A percentile compares a stretch with the other conserved stretches of the same genome.
Evolutionary conservation across 2,797 vertebrate genomes (phyloP).

Genomic region (Coregonus ussuriensis): DNA sequence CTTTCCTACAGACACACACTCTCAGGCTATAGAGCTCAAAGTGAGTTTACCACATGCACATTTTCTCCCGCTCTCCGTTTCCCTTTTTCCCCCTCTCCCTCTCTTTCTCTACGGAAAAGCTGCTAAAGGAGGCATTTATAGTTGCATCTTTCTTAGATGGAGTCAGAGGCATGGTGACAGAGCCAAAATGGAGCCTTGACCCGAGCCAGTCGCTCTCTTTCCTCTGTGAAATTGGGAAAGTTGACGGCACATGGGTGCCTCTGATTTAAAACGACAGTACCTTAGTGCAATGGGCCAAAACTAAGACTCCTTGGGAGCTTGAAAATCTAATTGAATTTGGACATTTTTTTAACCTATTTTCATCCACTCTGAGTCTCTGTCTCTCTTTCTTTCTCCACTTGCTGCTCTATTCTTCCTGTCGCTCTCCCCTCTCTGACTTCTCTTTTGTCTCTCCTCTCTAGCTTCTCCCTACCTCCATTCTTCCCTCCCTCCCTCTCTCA

Average conservation of each 20-base stretch:
- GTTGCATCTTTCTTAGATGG: neutral
- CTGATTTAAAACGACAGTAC: constrained; percentile 21
- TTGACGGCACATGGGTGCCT: constrained; percentile 10
- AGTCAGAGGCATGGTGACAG: neutral
- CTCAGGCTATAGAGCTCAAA: neutral
- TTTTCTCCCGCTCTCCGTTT: too few relatives aligned
- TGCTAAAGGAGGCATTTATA: neutral
- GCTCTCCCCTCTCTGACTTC: neutral
- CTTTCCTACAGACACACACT: neutral
- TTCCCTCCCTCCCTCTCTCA: constrained; percentile 9
- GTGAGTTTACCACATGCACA: neutral
- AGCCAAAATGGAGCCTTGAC: neutral
- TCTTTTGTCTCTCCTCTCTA: constrained; percentile 4
- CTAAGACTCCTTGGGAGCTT: constrained; percentile 2
- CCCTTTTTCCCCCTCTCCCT: neutral
- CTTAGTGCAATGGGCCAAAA: constrained; percentile 19
- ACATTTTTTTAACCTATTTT: neutral
- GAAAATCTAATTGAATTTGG: constrained; percentile 6
- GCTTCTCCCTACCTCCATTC: constrained; percentile 17
- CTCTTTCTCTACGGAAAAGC: neutral
- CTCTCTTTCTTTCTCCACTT: constrained; percentile 10
- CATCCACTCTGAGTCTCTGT: neutral
- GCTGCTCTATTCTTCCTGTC: constrained; percentile 15
- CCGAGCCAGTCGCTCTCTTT: constrained; percentile 11
- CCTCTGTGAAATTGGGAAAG: constrained; percentile 36